Base-by-base conservation (phyloP, 2,888 invertebrate genomes). In the Sarcophaga caerulescens region DNA sequence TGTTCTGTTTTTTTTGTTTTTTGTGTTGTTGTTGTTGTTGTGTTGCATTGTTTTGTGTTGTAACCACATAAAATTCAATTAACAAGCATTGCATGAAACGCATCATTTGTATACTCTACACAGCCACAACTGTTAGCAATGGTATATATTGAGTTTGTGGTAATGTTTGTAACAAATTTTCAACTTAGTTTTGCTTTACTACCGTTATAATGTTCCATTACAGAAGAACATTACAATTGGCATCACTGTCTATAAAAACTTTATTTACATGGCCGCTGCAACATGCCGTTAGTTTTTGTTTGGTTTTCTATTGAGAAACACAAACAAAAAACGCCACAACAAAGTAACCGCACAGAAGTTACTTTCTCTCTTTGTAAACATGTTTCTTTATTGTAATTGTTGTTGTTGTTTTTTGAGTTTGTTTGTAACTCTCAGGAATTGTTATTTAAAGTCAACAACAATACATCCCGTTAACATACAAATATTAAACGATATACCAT, bases 61-160 rank as follows among this genome's bases (percentile, higher is more conserved):
- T 81, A 35, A 35, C 35, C 35, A 35, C 81, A 81, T 85, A 85
- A 85, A 80, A 82, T 79, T 82, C 71, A 82, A 85, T 85, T 82
- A 85, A 82, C 75, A 80, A 76, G 79, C 82, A 75, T 76, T 85
- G 68, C 82, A 85, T 85, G 79, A 69, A 85, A 68, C 62, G 12
- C 35, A 35, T 35, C 35, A 35, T 35, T 35, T 35, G 10, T 35
- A 10, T 10, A 10, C 35, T 8, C 35, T 35, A 35, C 35, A 2
- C 2, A 35, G 35, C 8, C 35, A 35, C 10, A 0, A 0, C 8
- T 10, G 35, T 35, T 35, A 0, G 35, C 35, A 35, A 35, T 0
- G 35, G 10, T 2, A 35, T 2, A 35, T 35, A 35, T 35, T 35
- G 3, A 35, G 10, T 35, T 35, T 8, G 35, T 2, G 10, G 35